phyloP scores from a whole-genome alignment of 2,113 vertebrate genomes.

The Anarhynchus alexandrinus region DNA sequence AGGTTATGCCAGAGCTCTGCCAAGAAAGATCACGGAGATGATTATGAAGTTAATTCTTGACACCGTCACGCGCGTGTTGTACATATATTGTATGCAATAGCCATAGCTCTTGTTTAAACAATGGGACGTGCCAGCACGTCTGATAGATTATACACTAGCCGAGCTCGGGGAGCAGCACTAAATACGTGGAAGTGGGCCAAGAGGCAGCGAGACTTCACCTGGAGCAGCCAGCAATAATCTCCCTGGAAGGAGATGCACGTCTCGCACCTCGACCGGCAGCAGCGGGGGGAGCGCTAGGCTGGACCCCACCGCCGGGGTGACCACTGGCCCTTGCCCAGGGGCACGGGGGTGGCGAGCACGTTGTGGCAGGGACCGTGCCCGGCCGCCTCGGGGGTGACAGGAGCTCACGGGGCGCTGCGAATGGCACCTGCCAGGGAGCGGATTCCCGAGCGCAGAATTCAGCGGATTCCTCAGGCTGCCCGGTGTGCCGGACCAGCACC shows the following conservation, averaged over 20 bases:
- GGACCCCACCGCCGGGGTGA: fast-evolving
- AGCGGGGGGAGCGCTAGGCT: fast-evolving
- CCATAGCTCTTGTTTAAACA: neutral
- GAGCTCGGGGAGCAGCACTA: neutral
- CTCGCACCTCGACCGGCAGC: fast-evolving
- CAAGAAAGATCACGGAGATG: neutral
- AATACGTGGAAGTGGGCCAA: neutral
- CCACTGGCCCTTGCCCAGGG: neutral
- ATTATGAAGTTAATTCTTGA: slow-evolving; percentile 21
- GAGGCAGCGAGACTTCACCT: neutral
- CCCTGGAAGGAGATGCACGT: fast-evolving
- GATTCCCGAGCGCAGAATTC: too few relatives aligned
- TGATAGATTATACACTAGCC: neutral
- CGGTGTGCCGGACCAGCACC: too few relatives aligned
- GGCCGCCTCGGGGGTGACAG: neutral
- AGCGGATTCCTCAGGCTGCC: too few relatives aligned
- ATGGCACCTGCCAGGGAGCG: too few relatives aligned
- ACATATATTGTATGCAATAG: neutral
- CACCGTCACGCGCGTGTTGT: neutral
- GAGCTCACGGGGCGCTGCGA: too few relatives aligned
- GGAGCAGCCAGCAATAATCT: neutral
- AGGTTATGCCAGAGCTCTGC: slow-evolving; percentile 35
- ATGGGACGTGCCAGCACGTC: neutral
- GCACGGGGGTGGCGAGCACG: fast-evolving
- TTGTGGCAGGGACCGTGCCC: fast-evolving